These are phyloP conservation scores for Cassiopea xamachana DNA, from an alignment of 30 jellyfish, hydroid and myxozoan species.

Conservation along the genomic window DNA sequence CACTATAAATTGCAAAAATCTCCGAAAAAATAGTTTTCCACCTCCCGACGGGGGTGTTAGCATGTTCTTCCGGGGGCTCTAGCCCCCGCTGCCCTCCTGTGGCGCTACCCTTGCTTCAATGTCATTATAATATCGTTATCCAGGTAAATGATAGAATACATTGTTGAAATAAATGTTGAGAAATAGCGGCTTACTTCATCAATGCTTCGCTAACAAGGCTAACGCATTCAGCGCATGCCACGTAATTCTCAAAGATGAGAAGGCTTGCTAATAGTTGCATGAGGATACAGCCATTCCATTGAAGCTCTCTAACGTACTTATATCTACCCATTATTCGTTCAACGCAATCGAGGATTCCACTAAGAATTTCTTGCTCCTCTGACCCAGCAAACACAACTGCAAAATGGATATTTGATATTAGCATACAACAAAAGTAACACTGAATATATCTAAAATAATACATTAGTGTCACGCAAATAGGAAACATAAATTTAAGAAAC, in stretches of 20 bases:
- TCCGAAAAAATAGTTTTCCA: too few relatives aligned
- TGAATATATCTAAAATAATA: too few relatives aligned
- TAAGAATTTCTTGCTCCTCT: slow-evolving; percentile 80
- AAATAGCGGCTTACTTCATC: slow-evolving; percentile 47
- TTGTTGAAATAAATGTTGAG: too few relatives aligned
- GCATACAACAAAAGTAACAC: neutral
- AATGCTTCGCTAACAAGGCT: slow-evolving; percentile 74
- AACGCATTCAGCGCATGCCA: slow-evolving; percentile 66
- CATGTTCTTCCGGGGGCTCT: too few relatives aligned
- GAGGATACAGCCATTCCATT: slow-evolving; percentile 75
- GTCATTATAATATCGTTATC: too few relatives aligned
- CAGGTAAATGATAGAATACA: too few relatives aligned
- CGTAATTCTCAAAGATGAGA: slow-evolving; percentile 48
- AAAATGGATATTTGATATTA: neutral
- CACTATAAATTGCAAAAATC: too few relatives aligned
- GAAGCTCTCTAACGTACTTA: slow-evolving; percentile 48
- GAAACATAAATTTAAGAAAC: too few relatives aligned
- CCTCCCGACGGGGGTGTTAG: too few relatives aligned
- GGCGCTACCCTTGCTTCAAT: too few relatives aligned
- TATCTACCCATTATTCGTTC: slow-evolving; percentile 60
- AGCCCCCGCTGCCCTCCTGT: too few relatives aligned
- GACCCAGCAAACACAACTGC: slow-evolving; percentile 84
- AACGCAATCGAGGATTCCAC: slow-evolving; percentile 63
- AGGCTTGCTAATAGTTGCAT: slow-evolving; percentile 78
- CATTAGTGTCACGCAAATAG: too few relatives aligned